Base-by-base conservation (phyloP, 2,113 vertebrate species). In the Cyanoderma ruficeps region DNA sequence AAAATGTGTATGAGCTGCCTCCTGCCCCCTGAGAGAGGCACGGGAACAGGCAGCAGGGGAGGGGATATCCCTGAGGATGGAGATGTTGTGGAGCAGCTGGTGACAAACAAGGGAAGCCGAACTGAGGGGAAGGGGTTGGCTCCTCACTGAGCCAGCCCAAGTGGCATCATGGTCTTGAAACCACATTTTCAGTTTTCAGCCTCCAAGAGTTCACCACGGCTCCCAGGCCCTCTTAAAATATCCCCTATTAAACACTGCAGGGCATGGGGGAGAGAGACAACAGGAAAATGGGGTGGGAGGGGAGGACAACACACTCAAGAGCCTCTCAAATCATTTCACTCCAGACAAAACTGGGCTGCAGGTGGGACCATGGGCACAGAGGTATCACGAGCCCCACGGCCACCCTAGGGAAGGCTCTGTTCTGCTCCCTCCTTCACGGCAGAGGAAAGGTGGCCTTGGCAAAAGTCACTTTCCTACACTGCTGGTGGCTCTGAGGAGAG, bases 141-240 rank as follows among this genome's bases (percentile, higher is more conserved):
- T 74, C 72, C 55, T 21, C 50, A 11, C 17, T 7, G 30, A 49
- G 17, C 35, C 67, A 56, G 25, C 21, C 31, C 6, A 57, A 68
- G 37, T 42, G 76, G 37, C 59, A 60, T 7, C 2, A 9, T 4
- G 65, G 33, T 7, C 25, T 16, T 56, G 10, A 42, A 39, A 55
- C 8, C 27, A 7, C 4, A 2, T 80, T 20, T 68, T 59, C 21
- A 9, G 30, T 80, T 20, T 68, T 59, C 21, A 9, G 30, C 33
- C 41, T 24, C 57, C 15, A 11, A 27, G 2, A 42, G 42, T 2
- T 44, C 41, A 21, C 11, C 1, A 1, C 0, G 0, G 9, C 67
- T 80, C 70, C 53, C 55, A 44, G 47, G 56, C 37, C 64, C 67
- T 76, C 63, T 59, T 63, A 65, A 57, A 87, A 65, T 5, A 46